These are phyloP conservation scores for Rhyacophila brunnea DNA, from an alignment of 1,140 invertebrate species.

Conservation along the genomic window DNA sequence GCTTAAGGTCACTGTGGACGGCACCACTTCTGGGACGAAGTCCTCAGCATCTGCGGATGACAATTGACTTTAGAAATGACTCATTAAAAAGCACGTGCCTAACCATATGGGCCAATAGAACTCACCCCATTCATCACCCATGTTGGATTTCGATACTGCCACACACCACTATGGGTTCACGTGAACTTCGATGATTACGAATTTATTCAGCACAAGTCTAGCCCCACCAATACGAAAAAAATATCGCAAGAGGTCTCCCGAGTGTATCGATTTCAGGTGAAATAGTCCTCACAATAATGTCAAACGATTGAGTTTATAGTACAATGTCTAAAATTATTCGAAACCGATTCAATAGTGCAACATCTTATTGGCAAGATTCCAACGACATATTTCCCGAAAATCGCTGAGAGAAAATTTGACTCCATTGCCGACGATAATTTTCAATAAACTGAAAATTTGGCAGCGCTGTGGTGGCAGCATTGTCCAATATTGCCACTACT, in stretches of 20 bases:
- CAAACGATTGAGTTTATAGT: constrained; percentile 52
- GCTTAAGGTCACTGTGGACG: constrained; percentile 41
- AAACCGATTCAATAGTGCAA: constrained; percentile 40
- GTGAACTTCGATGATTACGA: constrained; percentile 18
- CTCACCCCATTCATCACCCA: constrained; percentile 55
- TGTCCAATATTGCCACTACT: background rate
- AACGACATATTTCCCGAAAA: constrained; percentile 48
- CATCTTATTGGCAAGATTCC: constrained; percentile 52
- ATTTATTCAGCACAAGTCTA: background rate
- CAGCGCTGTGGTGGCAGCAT: constrained; percentile 1
- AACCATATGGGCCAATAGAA: constrained; percentile 8
- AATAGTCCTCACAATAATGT: constrained; percentile 29
- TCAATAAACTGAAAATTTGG: constrained; percentile 48
- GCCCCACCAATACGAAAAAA: constrained; percentile 8
- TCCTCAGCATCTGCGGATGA: constrained; percentile 48
- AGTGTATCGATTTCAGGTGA: constrained; percentile 13
- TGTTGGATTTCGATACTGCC: constrained; percentile 34
- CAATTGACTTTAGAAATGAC: background rate
- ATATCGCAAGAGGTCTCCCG: constrained; percentile 18
- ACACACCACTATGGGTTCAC: constrained; percentile 3
- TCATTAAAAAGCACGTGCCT: constrained; percentile 5
- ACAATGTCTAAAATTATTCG: constrained; percentile 40
- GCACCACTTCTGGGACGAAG: constrained; percentile 43
- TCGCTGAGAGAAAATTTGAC: constrained; percentile 53
- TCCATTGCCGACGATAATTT: constrained; percentile 56